Evolutionary conservation across 1,140 invertebrate genomes (phyloP).

Genomic region (Rhopalosiphum maidis): DNA sequence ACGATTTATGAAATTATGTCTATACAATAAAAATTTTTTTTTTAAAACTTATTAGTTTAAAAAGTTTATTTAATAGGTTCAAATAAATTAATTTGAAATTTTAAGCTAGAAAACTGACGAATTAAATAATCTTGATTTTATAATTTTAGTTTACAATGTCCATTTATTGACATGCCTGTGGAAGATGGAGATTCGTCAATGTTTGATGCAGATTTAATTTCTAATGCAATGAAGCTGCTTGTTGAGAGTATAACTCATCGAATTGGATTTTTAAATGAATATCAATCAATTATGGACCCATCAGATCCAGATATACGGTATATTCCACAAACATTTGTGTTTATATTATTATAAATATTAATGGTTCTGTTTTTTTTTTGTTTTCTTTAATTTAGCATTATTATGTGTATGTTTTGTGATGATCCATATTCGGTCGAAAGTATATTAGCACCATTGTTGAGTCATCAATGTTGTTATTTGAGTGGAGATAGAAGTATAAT

Average conservation of each 20-base stretch:
- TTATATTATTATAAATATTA: neutral
- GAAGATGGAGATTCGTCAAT: conserved; percentile 69
- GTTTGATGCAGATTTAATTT: conserved; percentile 70
- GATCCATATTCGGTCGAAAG: conserved; percentile 92
- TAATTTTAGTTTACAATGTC: conserved; percentile 77
- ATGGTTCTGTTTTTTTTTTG: neutral
- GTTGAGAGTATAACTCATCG: conserved; percentile 78
- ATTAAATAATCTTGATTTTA: conserved; percentile 9
- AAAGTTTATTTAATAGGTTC: neutral
- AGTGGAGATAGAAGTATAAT: conserved; percentile 87
- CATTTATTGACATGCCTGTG: conserved; percentile 82
- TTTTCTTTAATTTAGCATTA: conserved; percentile 72
- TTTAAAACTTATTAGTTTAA: neutral
- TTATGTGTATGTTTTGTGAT: conserved; percentile 97
- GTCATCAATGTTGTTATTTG: conserved; percentile 86
- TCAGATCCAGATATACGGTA: conserved; percentile 87
- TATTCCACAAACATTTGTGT: conserved; percentile 53
- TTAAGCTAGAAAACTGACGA: neutral
- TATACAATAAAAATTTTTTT: neutral
- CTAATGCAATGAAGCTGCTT: conserved; percentile 77
- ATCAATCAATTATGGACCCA: conserved; percentile 78
- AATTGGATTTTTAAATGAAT: conserved; percentile 74
- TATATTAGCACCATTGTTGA: conserved; percentile 85
- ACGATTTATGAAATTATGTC: neutral
- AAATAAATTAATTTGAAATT: neutral